phyloP scores from a whole-genome alignment of 2,797 vertebrate species.

The Acanthurus leucopareius region DNA sequence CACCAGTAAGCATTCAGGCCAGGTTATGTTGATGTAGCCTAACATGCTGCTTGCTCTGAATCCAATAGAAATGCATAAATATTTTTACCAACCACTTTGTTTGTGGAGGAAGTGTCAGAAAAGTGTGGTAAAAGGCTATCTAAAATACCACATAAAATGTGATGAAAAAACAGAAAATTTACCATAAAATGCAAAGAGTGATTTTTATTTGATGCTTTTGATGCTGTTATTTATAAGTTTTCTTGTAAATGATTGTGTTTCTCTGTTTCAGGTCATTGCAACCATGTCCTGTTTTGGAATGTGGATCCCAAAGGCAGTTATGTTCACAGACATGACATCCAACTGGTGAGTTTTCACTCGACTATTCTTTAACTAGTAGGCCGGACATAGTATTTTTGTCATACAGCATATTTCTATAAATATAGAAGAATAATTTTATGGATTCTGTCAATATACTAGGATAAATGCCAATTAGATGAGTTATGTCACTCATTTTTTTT shows the following conservation, averaged over 20 bases:
- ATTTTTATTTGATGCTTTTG: background rate
- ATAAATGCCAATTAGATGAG: too few relatives aligned
- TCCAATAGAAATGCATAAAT: background rate
- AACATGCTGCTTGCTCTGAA: background rate
- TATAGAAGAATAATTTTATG: too few relatives aligned
- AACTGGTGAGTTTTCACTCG: constrained; percentile 82
- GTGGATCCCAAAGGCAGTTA: constrained; percentile 91
- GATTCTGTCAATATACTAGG: too few relatives aligned
- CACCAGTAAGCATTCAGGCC: constrained; percentile 84
- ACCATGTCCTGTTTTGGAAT: constrained; percentile 91
- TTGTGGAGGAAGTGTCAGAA: background rate
- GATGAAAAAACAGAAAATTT: background rate
- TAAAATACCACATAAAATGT: background rate
- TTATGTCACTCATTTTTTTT: too few relatives aligned
- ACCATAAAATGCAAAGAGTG: too few relatives aligned
- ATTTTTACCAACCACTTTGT: background rate
- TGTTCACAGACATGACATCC: constrained; percentile 92
- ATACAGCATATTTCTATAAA: too few relatives aligned
- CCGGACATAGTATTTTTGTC: too few relatives aligned
- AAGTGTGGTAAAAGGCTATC: background rate
- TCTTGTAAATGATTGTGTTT: background rate
- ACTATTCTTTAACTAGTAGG: background rate
- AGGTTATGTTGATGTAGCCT: background rate
- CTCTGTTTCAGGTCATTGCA: constrained; percentile 86
- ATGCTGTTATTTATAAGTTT: background rate